Percentiles rank a stretch among this genome's conserved stretches.
Evolutionary conservation across 2,888 invertebrate genomes (phyloP).

Genomic region (Ptychoptera contaminata): DNA sequence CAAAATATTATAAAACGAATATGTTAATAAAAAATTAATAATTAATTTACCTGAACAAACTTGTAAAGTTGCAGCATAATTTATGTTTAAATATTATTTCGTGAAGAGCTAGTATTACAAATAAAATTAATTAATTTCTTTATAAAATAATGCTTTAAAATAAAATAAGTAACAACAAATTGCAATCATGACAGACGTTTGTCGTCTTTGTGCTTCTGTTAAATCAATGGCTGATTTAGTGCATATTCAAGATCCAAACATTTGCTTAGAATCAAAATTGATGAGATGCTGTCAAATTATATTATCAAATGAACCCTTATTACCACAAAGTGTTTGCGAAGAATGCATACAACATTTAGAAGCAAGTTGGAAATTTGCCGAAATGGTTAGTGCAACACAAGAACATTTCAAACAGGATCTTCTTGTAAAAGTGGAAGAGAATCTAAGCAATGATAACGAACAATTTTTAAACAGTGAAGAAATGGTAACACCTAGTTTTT

Average conservation of each 20-base stretch:
- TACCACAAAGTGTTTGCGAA: conserved; percentile 18
- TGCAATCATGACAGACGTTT: conserved; percentile 13
- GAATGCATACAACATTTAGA: conserved; percentile 16
- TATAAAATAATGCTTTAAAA: no score
- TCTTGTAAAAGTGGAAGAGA: not conserved
- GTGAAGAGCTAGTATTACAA: no score
- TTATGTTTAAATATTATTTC: no score
- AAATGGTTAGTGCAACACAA: conserved; percentile 18
- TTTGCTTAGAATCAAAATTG: conserved; percentile 15
- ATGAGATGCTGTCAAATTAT: conserved; percentile 15
- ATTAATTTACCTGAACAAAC: no score
- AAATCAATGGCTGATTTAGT: conserved; percentile 14
- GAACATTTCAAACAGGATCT: conserved; percentile 13
- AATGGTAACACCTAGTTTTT: not conserved
- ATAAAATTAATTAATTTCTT: no score
- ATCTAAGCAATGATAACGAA: not conserved
- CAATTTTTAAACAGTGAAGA: not conserved
- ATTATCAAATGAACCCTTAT: conserved; percentile 11
- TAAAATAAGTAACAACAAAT: not conserved
- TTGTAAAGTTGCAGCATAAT: no score
- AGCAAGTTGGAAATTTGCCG: conserved; percentile 14
- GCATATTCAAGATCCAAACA: conserved; percentile 12
- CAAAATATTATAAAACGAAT: no score
- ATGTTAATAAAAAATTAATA: no score
- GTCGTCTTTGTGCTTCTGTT: conserved; percentile 20